Evolutionary conservation across 2,888 invertebrate species (phyloP).

Genomic region (Spicauda simplicius): DNA sequence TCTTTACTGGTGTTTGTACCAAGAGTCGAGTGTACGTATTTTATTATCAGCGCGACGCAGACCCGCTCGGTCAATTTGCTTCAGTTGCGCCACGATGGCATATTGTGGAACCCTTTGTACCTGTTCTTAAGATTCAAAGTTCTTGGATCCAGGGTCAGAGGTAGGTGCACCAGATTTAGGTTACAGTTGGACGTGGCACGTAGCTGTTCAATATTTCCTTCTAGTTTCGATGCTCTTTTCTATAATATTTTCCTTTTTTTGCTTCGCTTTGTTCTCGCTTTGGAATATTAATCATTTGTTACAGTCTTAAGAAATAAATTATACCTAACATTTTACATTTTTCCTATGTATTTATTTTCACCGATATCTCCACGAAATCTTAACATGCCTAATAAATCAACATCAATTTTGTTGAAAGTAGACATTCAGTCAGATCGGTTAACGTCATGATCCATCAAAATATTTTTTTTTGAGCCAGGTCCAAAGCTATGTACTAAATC

Average conservation of each 20-base stretch:
- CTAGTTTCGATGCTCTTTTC: constrained; percentile 16
- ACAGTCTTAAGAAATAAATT: too few relatives aligned
- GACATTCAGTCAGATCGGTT: too few relatives aligned
- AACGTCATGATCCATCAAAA: too few relatives aligned
- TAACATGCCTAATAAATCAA: too few relatives aligned
- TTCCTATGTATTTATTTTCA: too few relatives aligned
- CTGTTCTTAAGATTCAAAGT: constrained; percentile 5
- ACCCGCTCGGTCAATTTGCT: constrained; percentile 44
- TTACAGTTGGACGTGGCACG: constrained; percentile 16
- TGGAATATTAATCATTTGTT: too few relatives aligned
- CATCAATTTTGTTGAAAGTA: too few relatives aligned
- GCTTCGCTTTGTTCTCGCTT: not conserved
- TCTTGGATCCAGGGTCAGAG: not conserved
- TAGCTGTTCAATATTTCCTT: constrained; percentile 25
- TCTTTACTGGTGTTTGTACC: constrained; percentile 25
- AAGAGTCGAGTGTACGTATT: constrained; percentile 31
- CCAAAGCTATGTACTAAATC: too few relatives aligned
- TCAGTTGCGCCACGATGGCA: constrained; percentile 6
- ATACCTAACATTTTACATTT: too few relatives aligned
- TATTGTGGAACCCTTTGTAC: constrained; percentile 2
- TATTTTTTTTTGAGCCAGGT: too few relatives aligned
- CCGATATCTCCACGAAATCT: too few relatives aligned
- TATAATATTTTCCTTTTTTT: constrained; percentile 4
- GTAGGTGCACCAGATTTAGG: constrained; percentile 18
- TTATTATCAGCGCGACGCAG: constrained; percentile 45